Evolutionary conservation across 2,888 invertebrate species (phyloP).

Genomic region (Bellardia bayeri): DNA sequence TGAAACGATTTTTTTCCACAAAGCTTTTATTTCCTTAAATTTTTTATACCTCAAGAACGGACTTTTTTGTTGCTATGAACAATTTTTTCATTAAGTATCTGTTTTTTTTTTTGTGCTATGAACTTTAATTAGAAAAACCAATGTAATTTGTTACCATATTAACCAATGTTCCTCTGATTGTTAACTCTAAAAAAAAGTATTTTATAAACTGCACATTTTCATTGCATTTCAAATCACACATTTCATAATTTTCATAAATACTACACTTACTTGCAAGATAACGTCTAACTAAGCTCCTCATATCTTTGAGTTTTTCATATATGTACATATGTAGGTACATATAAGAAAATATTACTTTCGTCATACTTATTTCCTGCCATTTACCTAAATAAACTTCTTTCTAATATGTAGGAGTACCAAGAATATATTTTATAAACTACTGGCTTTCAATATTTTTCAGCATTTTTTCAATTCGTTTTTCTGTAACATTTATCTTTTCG

Average conservation of each 20-base stretch:
- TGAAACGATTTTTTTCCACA: too few relatives aligned
- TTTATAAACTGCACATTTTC: neutral
- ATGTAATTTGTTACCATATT: too few relatives aligned
- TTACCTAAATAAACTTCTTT: neutral
- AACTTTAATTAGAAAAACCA: too few relatives aligned
- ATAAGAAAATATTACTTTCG: neutral
- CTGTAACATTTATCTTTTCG: constrained; percentile 22
- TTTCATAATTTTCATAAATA: neutral
- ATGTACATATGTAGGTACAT: neutral
- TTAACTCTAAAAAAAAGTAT: neutral
- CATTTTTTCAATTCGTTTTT: constrained; percentile 7
- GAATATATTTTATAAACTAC: constrained; percentile 2
- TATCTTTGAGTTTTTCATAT: neutral
- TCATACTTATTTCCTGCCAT: neutral
- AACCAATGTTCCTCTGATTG: too few relatives aligned
- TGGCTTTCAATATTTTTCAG: neutral
- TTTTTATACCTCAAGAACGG: too few relatives aligned
- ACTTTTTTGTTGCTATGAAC: too few relatives aligned
- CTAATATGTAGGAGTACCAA: neutral
- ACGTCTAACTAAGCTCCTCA: neutral
- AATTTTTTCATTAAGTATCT: too few relatives aligned
- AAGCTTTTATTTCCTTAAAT: too few relatives aligned
- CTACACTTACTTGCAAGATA: neutral
- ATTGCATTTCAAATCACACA: neutral
- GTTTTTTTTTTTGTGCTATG: too few relatives aligned